Evolutionary conservation across 2,888 invertebrate species (phyloP), one percentile per base, ranked within the genome.

Genomic region (Tyria jacobaeae): DNA sequence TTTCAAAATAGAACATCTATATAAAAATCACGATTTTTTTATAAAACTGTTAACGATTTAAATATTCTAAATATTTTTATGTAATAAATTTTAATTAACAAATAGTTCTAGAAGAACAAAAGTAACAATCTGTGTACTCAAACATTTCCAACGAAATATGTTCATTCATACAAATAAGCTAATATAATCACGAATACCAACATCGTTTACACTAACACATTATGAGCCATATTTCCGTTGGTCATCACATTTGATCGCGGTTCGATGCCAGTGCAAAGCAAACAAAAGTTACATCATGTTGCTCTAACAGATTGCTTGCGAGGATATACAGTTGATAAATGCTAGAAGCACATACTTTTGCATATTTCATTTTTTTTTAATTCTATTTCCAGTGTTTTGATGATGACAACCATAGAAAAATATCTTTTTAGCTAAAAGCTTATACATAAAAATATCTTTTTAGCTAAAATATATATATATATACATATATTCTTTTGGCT

Each of bases 231-330:
- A 71, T 76, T 65, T 64, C 57, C 70, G 68, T 17, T 64, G 66
- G 74, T 80, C 75, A 80, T 76, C 72, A 65, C 65, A 68, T 70
- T 75, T 73, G 75, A 78, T 78, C 70, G 62, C 50, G 62, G 57
- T 58, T 64, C 66, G 65, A 64, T 71, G 57, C 57, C 57, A 62
- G 56, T 62, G 64, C 68, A 71, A 73, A 74, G 71, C 70, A 76
- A 81, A 73, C 77, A 72, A 72, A 73, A 69, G 58, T 61, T 63
- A 70, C 73, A 79, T 80, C 77, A 68, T 78, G 74, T 79, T 80
- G 70, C 76, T 69, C 57, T 64, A 68, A 68, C 69, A 67, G 57
- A 75, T 71, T 76, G 58, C 66, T 60, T 57, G 41, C 39, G 3
- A 17, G 51, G 72, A 68, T 64, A 39, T 72, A 67, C 14, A 55